These are phyloP conservation scores for Myathropa florea DNA, from an alignment of 2,888 invertebrate species.

Conservation along the genomic window DNA sequence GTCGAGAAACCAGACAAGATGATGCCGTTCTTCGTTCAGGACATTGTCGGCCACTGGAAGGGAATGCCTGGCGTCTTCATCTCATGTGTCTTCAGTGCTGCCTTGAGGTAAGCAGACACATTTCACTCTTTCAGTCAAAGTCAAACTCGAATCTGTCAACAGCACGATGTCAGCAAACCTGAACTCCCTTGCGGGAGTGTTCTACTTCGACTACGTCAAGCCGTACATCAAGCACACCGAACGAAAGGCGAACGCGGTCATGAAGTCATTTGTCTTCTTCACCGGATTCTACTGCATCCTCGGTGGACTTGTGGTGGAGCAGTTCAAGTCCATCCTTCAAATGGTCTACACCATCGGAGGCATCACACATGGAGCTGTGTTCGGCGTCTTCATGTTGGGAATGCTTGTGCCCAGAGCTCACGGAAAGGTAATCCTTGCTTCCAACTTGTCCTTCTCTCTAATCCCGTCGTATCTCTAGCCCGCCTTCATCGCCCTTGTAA, in stretches of 20 bases:
- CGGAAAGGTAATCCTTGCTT: slow-evolving; percentile 72
- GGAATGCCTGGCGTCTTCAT: slow-evolving; percentile 85
- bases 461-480: slow-evolving; percentile 70
- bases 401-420: slow-evolving; percentile 84
- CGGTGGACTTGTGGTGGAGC: slow-evolving; percentile 78
- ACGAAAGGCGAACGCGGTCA: slow-evolving; percentile 79
- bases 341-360: slow-evolving; percentile 78
- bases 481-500: slow-evolving; percentile 74
- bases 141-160: neutral
- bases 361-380: slow-evolving; percentile 82
- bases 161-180: slow-evolving; percentile 82
- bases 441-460: neutral
- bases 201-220: slow-evolving; percentile 82
- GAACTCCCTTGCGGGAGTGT: slow-evolving; percentile 81
- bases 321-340: slow-evolving; percentile 81
- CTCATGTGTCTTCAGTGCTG: slow-evolving; percentile 84
- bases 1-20: slow-evolving; percentile 81
- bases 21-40: slow-evolving; percentile 83
- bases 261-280: slow-evolving; percentile 78
- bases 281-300: slow-evolving; percentile 83
- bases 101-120: slow-evolving; percentile 79
- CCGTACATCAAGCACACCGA: slow-evolving; percentile 76
- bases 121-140: neutral
- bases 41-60: slow-evolving; percentile 81
- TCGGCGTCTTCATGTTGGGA: slow-evolving; percentile 84